These are phyloP conservation scores for Tetraneura akinire DNA, from an alignment of 1,140 invertebrate genomes.

Conservation along the genomic window DNA sequence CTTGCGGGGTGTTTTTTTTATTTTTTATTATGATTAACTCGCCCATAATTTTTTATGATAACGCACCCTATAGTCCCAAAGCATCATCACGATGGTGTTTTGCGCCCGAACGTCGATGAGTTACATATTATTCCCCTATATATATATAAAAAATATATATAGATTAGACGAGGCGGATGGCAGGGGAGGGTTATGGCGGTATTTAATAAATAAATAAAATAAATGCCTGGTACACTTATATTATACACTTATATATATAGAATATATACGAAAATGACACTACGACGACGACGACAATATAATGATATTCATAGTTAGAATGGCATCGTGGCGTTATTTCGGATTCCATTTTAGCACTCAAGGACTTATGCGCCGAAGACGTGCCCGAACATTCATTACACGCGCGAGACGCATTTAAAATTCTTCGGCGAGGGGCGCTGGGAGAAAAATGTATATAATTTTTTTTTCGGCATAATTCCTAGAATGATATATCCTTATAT, in stretches of 20 bases:
- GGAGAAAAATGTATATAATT: neutral
- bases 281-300: neutral
- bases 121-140: neutral
- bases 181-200: no score
- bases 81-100: no score
- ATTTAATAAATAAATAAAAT: slow-evolving; percentile 7
- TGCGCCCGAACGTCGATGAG: neutral
- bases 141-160: no score
- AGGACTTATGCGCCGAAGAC: slow-evolving; percentile 37
- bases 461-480: slow-evolving; percentile 23
- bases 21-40: no score
- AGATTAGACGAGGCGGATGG: no score
- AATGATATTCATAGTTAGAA: slow-evolving; percentile 33
- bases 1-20: no score
- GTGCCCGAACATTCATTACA: slow-evolving; percentile 43
- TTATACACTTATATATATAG: no score
- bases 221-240: slow-evolving; percentile 19
- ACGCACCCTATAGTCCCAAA: no score
- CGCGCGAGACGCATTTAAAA: slow-evolving; percentile 27
- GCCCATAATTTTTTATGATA: no score
- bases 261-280: slow-evolving; percentile 35
- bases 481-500: neutral
- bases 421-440: neutral
- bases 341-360: slow-evolving; percentile 44
- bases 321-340: slow-evolving; percentile 33